Evolutionary conservation across 2,113 vertebrate species (phyloP).

Genomic region (Oceanites oceanicus): DNA sequence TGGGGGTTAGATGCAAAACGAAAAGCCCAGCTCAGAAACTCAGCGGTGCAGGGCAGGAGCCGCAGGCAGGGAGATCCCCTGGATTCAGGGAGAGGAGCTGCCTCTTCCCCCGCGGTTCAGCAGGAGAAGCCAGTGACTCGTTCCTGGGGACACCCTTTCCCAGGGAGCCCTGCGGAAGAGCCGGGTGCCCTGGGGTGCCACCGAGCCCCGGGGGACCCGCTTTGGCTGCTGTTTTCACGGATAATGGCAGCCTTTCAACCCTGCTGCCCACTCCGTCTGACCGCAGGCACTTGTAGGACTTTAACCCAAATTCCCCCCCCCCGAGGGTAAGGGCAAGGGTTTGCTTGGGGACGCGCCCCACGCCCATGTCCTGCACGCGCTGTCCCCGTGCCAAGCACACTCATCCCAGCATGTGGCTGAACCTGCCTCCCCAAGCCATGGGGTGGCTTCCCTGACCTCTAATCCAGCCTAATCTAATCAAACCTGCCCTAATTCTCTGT

Average conservation of each 20-base stretch:
- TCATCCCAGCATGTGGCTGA: neutral
- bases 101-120: neutral
- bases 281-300: neutral
- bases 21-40: neutral
- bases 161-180: neutral
- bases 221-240: neutral
- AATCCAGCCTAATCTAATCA: constrained; percentile 25
- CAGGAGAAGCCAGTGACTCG: neutral
- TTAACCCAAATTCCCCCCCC: fast-evolving
- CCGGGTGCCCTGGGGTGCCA: fast-evolving
- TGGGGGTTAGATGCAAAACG: neutral
- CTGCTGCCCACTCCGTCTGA: neutral
- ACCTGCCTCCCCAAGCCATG: neutral
- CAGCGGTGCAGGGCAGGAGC: neutral
- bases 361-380: fast-evolving
- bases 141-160: neutral
- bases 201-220: fast-evolving
- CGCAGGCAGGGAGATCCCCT: neutral
- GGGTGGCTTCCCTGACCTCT: neutral
- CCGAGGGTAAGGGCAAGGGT: fast-evolving
- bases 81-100: neutral
- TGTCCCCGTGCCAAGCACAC: fast-evolving
- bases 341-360: neutral
- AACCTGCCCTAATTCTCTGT: constrained; percentile 1
- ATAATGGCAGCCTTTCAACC: neutral